Percentiles rank a stretch among this genome's conserved stretches.
phyloP scores from a whole-genome alignment of 2,113 vertebrate genomes.

The Romanogobio albipinnatus region DNA sequence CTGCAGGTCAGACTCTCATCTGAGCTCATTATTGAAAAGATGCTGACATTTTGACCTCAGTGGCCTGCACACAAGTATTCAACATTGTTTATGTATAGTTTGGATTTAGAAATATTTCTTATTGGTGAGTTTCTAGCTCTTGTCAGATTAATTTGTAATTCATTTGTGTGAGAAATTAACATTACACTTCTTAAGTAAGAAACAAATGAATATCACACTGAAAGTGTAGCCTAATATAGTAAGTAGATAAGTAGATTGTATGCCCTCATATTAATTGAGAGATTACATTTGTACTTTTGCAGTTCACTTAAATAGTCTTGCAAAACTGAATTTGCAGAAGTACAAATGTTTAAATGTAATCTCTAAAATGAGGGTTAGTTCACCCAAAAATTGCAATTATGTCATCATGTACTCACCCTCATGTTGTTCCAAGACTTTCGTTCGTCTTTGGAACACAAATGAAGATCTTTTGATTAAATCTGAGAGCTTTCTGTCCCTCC shows the following conservation, averaged over 20 bases:
- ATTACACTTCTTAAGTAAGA: neutral
- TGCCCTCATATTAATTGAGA: neutral
- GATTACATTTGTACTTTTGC: neutral
- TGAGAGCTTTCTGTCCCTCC: no score
- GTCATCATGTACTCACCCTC: no score
- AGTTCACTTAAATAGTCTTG: neutral
- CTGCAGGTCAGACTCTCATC: slow-evolving; percentile 22
- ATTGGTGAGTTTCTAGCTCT: neutral
- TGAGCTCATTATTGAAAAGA: slow-evolving; percentile 1
- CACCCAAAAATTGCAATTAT: no score
- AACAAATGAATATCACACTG: neutral
- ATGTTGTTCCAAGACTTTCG: no score
- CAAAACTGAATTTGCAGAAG: neutral
- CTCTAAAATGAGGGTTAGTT: neutral
- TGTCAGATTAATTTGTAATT: neutral
- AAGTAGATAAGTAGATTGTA: no score
- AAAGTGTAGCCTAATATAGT: neutral
- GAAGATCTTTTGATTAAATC: no score
- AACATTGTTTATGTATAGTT: neutral
- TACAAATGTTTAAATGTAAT: neutral
- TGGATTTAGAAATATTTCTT: neutral
- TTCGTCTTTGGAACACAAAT: no score
- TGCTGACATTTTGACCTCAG: slow-evolving; percentile 20
- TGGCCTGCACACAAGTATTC: neutral
- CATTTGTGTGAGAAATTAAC: neutral